phyloP scores from a whole-genome alignment of 2,113 vertebrate genomes.

The Labeo catla region DNA sequence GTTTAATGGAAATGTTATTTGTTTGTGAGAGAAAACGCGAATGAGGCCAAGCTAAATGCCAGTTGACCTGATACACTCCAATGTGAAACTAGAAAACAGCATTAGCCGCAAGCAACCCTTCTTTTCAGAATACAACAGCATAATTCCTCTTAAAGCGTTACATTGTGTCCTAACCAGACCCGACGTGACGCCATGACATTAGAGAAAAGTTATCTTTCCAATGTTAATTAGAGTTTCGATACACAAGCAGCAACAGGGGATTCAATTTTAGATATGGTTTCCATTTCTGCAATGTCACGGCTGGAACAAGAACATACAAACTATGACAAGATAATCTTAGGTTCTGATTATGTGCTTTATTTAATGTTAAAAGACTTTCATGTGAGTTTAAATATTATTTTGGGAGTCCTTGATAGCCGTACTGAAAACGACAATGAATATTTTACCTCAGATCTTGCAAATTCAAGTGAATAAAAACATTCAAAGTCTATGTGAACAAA shows the following conservation, averaged over 20 bases:
- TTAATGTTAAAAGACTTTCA: not conserved
- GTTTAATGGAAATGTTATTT: constrained; percentile 17
- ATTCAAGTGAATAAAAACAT: not conserved
- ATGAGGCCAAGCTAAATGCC: not conserved
- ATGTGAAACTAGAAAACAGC: constrained; percentile 12
- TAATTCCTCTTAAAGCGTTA: not conserved
- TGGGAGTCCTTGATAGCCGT: not conserved
- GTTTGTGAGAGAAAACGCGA: not conserved
- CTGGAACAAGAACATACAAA: not conserved
- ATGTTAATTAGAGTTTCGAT: not conserved
- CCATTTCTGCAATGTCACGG: not conserved
- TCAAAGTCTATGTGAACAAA: not conserved
- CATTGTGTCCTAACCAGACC: not conserved
- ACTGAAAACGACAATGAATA: not conserved
- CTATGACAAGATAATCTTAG: not conserved
- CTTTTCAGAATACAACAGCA: not conserved
- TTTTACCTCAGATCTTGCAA: not conserved
- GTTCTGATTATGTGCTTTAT: not conserved
- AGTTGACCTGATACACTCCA: constrained; percentile 1
- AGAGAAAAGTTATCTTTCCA: not conserved
- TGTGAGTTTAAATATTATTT: not conserved
- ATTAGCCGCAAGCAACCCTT: not conserved
- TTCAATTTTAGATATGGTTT: not conserved
- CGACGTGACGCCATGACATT: not conserved
- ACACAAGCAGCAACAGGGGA: not conserved